These are phyloP conservation scores for Alloplasta piceator DNA, from an alignment of 2,888 invertebrate species.

Conservation along the genomic window DNA sequence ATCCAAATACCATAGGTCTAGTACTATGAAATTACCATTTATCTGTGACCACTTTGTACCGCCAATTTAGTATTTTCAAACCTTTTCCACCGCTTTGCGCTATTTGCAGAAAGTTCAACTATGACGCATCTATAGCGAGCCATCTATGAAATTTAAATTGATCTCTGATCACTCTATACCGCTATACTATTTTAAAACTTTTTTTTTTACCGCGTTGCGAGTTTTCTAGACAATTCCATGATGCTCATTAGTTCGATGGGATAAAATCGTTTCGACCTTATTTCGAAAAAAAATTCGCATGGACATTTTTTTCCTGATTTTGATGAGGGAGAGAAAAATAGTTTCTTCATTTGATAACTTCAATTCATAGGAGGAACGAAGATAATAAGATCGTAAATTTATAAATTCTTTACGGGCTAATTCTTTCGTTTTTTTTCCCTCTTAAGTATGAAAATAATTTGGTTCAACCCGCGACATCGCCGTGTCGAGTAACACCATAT, in stretches of 20 bases:
- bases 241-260: background rate
- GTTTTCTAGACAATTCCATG: conserved; percentile 34
- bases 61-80: conserved; percentile 1
- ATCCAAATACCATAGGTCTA: conserved; percentile 15
- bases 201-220: conserved; percentile 13
- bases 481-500: conserved; percentile 49
- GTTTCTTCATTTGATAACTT: conserved; percentile 1
- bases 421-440: conserved; percentile 26
- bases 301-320: background rate
- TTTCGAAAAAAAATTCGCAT: conserved; percentile 1
- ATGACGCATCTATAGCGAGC: background rate
- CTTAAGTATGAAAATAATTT: conserved; percentile 66
- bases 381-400: conserved; percentile 36
- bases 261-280: conserved; percentile 4
- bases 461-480: conserved; percentile 60
- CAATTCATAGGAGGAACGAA: conserved; percentile 1
- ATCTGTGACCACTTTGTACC: conserved; percentile 29
- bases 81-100: background rate
- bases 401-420: conserved; percentile 41
- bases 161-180: conserved; percentile 22
- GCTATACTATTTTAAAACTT: conserved; percentile 2
- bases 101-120: too few relatives aligned
- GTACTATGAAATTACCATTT: conserved; percentile 27
- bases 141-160: conserved; percentile 30
- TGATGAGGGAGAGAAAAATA: conserved; percentile 23